A percentile compares a stretch with the other conserved stretches of the same genome.
Evolutionary conservation across 1,140 invertebrate species (phyloP).

Genomic region (Hypothenemus hampei): DNA sequence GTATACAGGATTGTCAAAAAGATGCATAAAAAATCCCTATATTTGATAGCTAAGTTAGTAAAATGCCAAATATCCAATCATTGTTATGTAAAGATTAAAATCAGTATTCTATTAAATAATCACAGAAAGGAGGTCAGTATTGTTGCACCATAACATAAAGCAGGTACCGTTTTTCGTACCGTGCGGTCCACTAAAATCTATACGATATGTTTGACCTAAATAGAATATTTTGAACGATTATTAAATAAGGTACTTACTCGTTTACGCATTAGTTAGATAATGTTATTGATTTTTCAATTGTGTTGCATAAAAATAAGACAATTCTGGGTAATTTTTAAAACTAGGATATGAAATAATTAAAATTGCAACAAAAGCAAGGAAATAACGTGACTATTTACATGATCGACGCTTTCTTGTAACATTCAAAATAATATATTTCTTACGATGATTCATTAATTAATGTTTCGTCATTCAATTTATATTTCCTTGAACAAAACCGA

Average conservation of each 20-base stretch:
- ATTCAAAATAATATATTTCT: too few relatives aligned
- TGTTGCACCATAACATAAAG: background rate
- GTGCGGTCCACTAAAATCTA: background rate
- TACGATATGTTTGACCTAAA: background rate
- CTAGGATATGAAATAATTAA: too few relatives aligned
- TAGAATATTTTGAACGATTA: background rate
- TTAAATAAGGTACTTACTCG: background rate
- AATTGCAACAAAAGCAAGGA: too few relatives aligned
- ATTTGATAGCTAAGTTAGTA: background rate
- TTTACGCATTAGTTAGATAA: too few relatives aligned
- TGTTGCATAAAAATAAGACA: too few relatives aligned
- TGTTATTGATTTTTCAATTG: too few relatives aligned
- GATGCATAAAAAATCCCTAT: background rate
- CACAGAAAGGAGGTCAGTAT: conserved; percentile 2
- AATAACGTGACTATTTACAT: too few relatives aligned
- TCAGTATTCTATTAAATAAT: background rate
- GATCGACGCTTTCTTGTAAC: too few relatives aligned
- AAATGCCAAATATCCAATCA: background rate
- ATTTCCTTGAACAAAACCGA: too few relatives aligned
- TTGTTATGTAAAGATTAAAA: conserved; percentile 4
- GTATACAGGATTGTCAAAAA: background rate
- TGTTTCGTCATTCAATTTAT: too few relatives aligned
- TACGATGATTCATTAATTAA: too few relatives aligned
- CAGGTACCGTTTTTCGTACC: background rate
- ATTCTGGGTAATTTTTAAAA: too few relatives aligned